These are phyloP conservation scores for Fabriciana adippe DNA, from an alignment of 2,888 invertebrate species.

Conservation along the genomic window DNA sequence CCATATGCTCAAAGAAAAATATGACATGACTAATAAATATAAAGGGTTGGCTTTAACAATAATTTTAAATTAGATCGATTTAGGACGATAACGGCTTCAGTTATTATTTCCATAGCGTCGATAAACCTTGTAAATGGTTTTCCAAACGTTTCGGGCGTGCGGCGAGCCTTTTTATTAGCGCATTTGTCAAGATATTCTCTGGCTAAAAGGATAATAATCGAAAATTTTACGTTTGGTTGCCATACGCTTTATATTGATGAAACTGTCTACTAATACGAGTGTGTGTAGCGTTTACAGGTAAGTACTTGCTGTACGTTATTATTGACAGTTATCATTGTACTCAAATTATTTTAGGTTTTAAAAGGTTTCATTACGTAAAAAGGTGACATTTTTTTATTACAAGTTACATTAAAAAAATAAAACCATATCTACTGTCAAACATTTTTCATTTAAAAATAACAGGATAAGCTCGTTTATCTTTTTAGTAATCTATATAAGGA, in stretches of 20 bases:
- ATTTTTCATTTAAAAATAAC: too few relatives aligned
- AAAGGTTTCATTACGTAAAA: too few relatives aligned
- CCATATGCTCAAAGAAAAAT: constrained; percentile 13
- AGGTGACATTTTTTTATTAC: too few relatives aligned
- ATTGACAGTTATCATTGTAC: too few relatives aligned
- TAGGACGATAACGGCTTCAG: constrained; percentile 78
- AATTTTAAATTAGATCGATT: constrained; percentile 81
- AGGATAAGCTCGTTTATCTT: too few relatives aligned
- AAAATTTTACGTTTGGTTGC: constrained; percentile 75
- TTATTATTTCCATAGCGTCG: constrained; percentile 81
- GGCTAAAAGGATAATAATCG: constrained; percentile 73
- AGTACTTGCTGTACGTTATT: too few relatives aligned
- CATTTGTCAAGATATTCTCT: constrained; percentile 78
- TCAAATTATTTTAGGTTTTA: too few relatives aligned
- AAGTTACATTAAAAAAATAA: too few relatives aligned
- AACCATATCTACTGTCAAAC: too few relatives aligned
- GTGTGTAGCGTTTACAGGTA: constrained; percentile 13
- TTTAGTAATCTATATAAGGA: too few relatives aligned
- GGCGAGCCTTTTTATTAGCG: constrained; percentile 77
- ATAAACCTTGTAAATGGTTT: constrained; percentile 81
- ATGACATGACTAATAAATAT: constrained; percentile 63
- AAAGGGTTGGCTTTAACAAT: constrained; percentile 78
- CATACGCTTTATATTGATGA: constrained; percentile 55
- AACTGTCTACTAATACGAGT: constrained; percentile 19
- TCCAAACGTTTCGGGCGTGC: constrained; percentile 76